Evolutionary conservation across 2,888 invertebrate species (phyloP).

Genomic region (Ectropis crepuscularia): DNA sequence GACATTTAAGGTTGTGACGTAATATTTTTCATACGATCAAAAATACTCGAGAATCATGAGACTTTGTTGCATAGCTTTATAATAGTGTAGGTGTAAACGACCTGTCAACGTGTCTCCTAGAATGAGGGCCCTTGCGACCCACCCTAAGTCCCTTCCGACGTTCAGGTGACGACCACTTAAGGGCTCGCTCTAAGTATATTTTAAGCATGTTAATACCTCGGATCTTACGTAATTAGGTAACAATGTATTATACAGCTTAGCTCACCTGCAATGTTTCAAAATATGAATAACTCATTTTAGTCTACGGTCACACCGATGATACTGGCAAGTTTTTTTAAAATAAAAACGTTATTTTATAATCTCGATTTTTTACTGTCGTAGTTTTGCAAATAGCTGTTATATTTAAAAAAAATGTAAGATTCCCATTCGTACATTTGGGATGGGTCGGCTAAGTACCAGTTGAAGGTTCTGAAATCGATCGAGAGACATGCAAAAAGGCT

Average conservation of each 20-base stretch:
- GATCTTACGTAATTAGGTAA: constrained; percentile 35
- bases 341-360: no score
- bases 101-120: constrained; percentile 58
- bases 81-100: constrained; percentile 48
- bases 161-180: constrained; percentile 58
- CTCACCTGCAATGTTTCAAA: constrained; percentile 4
- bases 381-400: no score
- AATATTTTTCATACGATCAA: not conserved
- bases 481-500: no score
- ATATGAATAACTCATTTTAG: not conserved
- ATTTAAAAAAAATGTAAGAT: no score
- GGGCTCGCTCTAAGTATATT: constrained; percentile 39
- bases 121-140: constrained; percentile 59
- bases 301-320: no score
- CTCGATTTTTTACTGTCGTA: no score
- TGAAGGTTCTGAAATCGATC: no score
- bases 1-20: not conserved
- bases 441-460: no score
- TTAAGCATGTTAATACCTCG: constrained; percentile 43
- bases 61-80: constrained; percentile 28
- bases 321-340: no score
- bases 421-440: no score
- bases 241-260: constrained; percentile 21
- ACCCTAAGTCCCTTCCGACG: constrained; percentile 49
- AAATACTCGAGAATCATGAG: not conserved